Evolutionary conservation across 2,113 vertebrate species (phyloP), one percentile per base, ranked within the genome.

Genomic region (Dasyprocta punctata): DNA sequence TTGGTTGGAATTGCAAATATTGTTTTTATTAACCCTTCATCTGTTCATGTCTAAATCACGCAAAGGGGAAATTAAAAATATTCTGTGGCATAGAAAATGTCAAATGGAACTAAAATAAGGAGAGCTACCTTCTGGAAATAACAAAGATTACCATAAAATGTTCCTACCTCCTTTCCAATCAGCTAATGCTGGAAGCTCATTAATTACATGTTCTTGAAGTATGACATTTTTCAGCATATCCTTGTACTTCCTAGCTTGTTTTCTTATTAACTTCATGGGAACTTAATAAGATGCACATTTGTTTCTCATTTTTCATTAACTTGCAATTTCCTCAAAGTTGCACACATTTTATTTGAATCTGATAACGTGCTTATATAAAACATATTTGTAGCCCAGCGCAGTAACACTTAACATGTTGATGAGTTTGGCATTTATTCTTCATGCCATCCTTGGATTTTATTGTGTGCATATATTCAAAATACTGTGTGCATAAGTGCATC

Each of bases 301-400:
- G 80, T 80, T 95, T 97, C 80, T 95, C 56, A 47, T 65, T 96
- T 92, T 92, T 96, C 58, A 94, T 86, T 78, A 86, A 86, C 26
- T 75, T 90, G 13, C n/a, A 85, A 69, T 96, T 97, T 94, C 86
- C 65, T 89, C 96, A 96, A 95, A 98, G 90, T 28, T 86, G 20
- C 24, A 94, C 49, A 61, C 6, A 89, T 86, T 90, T 80, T 89
- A 90, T 90, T 87, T 83, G 67, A 93, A 77, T 65, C 33, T 49
- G 20, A 75, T 61, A 94, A 12, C 85, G 44, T 80, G 44, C 95
- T 92, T 85, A 86, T 54, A 94, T 83, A 89, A 92, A 80, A 84
- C 0, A 28, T 67, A 17, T 30, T 94, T 26, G 19, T 75, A 90
- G 38, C 26, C 86, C 86, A 92, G 73, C 81, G 12, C 89, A 22